Conservation (phyloP, 2,888 invertebrate species). For the Tridacna gigas region DNA sequence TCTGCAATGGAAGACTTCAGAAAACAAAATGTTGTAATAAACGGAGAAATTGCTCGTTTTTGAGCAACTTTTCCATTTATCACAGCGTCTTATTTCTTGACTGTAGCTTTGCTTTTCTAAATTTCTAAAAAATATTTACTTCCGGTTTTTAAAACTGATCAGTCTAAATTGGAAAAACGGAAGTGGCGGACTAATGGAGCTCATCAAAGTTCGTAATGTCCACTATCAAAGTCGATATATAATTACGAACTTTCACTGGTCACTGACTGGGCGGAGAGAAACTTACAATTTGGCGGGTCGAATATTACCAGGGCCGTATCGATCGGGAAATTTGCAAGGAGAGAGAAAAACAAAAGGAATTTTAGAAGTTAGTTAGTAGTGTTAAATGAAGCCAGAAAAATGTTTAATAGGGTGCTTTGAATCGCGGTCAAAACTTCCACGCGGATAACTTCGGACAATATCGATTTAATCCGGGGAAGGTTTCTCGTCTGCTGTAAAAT, state of each 20-base stretch:
- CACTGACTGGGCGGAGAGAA: slow-evolving; percentile 34
- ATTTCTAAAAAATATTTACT: too few relatives aligned
- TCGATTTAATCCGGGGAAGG: slow-evolving; percentile 20
- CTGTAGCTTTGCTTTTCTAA: too few relatives aligned
- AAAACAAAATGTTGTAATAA: too few relatives aligned
- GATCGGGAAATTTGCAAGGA: slow-evolving; percentile 25
- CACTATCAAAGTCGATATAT: slow-evolving; percentile 51
- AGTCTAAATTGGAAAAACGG: too few relatives aligned
- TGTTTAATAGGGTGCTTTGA: slow-evolving; percentile 28
- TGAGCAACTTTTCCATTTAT: too few relatives aligned
- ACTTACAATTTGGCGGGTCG: background rate
- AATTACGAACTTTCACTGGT: slow-evolving; percentile 39
- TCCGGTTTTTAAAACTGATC: too few relatives aligned
- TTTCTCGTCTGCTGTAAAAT: slow-evolving; percentile 16
- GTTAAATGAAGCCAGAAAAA: slow-evolving; percentile 49
- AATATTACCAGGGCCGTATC: slow-evolving; percentile 1
- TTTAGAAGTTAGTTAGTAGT: slow-evolving; percentile 47
- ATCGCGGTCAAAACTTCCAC: slow-evolving; percentile 25
- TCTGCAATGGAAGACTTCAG: too few relatives aligned
- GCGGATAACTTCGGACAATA: slow-evolving; percentile 24
- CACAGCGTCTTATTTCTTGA: too few relatives aligned
- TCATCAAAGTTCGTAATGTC: slow-evolving; percentile 46
- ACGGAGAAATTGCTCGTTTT: too few relatives aligned
- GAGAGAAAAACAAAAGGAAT: slow-evolving; percentile 47
- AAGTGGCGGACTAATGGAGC: slow-evolving; percentile 27